Base-by-base conservation (phyloP, 1,140 invertebrate species). In the Hesperophylax magnus region DNA sequence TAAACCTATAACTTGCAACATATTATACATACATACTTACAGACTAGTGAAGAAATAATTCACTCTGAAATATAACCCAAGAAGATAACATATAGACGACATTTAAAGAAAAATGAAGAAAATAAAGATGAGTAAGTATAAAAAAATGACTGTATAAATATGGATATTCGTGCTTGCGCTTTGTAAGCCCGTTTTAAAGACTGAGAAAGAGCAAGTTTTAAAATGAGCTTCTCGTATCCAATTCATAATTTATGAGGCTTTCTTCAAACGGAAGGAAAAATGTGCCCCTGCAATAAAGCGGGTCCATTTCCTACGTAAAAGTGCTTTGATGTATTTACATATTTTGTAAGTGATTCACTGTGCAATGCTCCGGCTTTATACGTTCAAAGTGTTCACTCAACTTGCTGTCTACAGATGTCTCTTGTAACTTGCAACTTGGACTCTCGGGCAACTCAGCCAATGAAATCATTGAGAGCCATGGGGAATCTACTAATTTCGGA, bases 231-330 rank as follows among this genome's bases (percentile, higher is more conserved):
- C 53, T 79, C 54, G 75, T 65, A 58, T 65, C 47, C 77, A 69
- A 81, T 84, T 84, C 82, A 84, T 84, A 84, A 84, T 84, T 84
- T 84, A 84, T 84, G 82, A 84, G 63, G 80, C 80, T 81, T 84
- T 81, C 80, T 84, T 84, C 82, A 84, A 84, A 84, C 82, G 82
- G 77, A 84, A 84, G 81, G 82, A 79, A 84, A 84, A 84, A 84
- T 84, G 67, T 74, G 60, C 58, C 81, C 79, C 79, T 18, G 47
- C 71, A 22, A 20, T 75, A 60, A 76, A 82, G 72, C 39, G 54
- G 61, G 79, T 81, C 82, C 82, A 71, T 79, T 79, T 72, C 80
- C 67, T 80, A 56, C 60, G n/a, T 72, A 69, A 47, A 65, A 60
- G 67, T 81, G 74, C 80, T 84, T 81, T 84, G 80, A 81, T 81